Evolutionary conservation across 2,797 vertebrate genomes (phyloP).

Genomic region (Cichlasoma orientale): DNA sequence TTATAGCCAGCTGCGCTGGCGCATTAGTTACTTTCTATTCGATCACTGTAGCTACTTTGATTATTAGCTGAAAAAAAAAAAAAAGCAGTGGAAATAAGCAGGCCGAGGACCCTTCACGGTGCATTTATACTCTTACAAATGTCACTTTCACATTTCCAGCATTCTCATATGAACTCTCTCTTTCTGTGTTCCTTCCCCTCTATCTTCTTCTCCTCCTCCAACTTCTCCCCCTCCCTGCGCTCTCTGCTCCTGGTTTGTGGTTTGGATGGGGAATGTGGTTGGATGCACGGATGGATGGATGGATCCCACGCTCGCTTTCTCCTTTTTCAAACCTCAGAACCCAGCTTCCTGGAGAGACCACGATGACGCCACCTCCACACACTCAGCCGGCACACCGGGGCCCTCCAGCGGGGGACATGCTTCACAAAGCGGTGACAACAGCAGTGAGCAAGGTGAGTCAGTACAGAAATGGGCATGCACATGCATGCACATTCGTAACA

Average conservation of each 20-base stretch:
- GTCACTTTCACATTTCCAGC: constrained; percentile 75
- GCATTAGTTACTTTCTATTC: constrained; percentile 51
- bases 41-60: constrained; percentile 63
- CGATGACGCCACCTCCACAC: constrained; percentile 98
- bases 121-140: constrained; percentile 68
- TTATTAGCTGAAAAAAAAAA: constrained; percentile 47
- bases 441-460: constrained; percentile 98
- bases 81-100: constrained; percentile 47
- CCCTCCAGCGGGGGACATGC: constrained; percentile 99
- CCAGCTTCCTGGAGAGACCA: constrained; percentile 99
- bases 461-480: constrained; percentile 41
- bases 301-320: constrained; percentile 72
- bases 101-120: constrained; percentile 60
- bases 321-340: constrained; percentile 88
- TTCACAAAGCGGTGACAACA: constrained; percentile 99
- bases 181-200: constrained; percentile 66
- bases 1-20: constrained; percentile 69
- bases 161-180: constrained; percentile 82
- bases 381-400: constrained; percentile 98
- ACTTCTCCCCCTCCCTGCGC: constrained; percentile 21
- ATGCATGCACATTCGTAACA: background rate
- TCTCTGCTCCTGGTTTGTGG: constrained; percentile 83
- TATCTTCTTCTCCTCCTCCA: constrained; percentile 10
- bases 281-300: constrained; percentile 75
- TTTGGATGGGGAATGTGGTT: constrained; percentile 77